phyloP scores from a whole-genome alignment of 2,113 vertebrate species.

The Anarhynchus alexandrinus region DNA sequence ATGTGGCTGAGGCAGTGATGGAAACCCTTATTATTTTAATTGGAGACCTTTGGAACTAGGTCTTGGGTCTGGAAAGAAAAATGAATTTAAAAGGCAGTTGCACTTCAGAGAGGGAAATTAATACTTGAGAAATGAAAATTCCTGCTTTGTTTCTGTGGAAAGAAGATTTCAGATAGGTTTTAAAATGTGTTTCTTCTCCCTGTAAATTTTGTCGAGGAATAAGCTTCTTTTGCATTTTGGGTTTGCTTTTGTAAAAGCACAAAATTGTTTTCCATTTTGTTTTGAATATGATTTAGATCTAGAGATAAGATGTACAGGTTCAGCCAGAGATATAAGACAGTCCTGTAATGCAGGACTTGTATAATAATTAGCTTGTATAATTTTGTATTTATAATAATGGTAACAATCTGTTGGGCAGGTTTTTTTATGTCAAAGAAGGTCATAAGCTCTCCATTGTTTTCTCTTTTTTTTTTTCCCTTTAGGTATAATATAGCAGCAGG shows the following conservation, averaged over 20 bases:
- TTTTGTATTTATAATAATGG: neutral
- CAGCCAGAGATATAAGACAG: neutral
- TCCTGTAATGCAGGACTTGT: neutral
- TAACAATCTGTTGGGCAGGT: neutral
- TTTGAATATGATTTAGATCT: neutral
- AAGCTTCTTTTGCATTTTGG: neutral
- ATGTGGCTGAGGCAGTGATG: neutral
- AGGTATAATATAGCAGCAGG: neutral
- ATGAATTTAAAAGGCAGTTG: neutral
- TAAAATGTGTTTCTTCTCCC: neutral
- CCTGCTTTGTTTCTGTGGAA: neutral
- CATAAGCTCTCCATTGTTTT: neutral
- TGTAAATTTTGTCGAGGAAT: neutral
- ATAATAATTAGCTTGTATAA: neutral
- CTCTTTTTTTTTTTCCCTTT: neutral
- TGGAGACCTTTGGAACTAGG: neutral
- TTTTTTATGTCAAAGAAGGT: neutral
- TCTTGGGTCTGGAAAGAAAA: neutral
- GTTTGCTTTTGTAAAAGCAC: constrained; percentile 2
- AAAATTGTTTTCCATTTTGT: neutral
- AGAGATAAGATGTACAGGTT: neutral
- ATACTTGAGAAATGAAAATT: neutral
- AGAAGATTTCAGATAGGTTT: neutral
- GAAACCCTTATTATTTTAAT: neutral
- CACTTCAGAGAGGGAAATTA: neutral